Evolutionary conservation across 2,113 vertebrate genomes (phyloP).

Genomic region (Aramus guarauna): DNA sequence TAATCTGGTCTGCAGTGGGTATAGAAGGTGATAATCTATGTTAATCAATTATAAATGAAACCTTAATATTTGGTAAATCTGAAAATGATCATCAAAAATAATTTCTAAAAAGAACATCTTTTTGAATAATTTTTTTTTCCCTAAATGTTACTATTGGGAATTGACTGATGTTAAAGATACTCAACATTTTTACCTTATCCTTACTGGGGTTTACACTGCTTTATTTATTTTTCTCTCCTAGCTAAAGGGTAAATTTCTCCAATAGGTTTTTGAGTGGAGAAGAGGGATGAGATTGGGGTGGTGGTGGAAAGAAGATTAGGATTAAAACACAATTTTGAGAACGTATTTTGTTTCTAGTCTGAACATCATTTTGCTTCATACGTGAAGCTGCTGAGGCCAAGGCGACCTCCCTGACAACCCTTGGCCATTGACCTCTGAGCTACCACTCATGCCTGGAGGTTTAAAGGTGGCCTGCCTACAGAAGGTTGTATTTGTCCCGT

Average conservation of each 20-base stretch:
- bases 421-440: not conserved
- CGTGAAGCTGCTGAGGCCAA: fast-evolving
- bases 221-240: not conserved
- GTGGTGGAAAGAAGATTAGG: not conserved
- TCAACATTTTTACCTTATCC: not conserved
- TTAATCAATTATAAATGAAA: not conserved
- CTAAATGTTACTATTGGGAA: not conserved
- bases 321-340: not conserved
- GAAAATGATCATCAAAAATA: not conserved
- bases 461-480: not conserved
- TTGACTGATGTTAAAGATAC: not conserved
- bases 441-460: not conserved
- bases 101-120: not conserved
- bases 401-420: not conserved
- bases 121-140: not conserved
- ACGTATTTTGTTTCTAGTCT: not conserved
- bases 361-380: not conserved
- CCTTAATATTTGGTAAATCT: not conserved
- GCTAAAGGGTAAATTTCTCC: not conserved
- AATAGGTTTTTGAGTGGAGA: not conserved
- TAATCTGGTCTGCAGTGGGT: not conserved
- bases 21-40: not conserved
- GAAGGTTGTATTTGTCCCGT: not conserved
- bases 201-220: not conserved
- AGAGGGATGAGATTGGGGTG: not conserved